Conservation (phyloP, 2,113 vertebrate species). For the Ageneiosus marmoratus region DNA sequence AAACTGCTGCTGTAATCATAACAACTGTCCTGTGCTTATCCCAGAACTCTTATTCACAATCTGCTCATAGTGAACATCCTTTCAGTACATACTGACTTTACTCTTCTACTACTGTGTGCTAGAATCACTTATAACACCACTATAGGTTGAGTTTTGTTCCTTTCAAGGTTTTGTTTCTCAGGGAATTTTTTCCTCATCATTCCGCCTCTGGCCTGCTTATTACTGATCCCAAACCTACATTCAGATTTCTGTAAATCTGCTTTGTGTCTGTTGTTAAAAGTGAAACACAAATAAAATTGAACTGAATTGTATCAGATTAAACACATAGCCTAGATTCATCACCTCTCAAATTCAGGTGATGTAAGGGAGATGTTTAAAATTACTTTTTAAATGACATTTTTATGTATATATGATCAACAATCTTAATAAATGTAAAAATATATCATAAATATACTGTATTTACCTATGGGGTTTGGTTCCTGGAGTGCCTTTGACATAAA, state of each 20-base stretch:
- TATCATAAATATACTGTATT: not conserved
- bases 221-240: not conserved
- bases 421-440: not conserved
- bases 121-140: not conserved
- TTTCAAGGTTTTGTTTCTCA: not conserved
- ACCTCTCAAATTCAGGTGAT: not conserved
- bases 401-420: not conserved
- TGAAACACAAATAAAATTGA: not conserved
- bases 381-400: not conserved
- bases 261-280: not conserved
- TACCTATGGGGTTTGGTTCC: not conserved
- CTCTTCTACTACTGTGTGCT: not conserved
- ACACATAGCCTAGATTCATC: not conserved
- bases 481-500: not conserved
- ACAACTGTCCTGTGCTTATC: no score
- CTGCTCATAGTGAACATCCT: not conserved
- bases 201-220: not conserved
- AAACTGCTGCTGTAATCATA: no score
- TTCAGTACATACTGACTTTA: not conserved
- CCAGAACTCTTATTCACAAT: not conserved
- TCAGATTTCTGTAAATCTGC: not conserved
- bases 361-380: not conserved
- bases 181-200: not conserved
- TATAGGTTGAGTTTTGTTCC: not conserved
- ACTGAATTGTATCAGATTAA: not conserved